These are phyloP conservation scores for Hydropotes inermis DNA, from an alignment of 2,113 vertebrate species.

Conservation along the genomic window DNA sequence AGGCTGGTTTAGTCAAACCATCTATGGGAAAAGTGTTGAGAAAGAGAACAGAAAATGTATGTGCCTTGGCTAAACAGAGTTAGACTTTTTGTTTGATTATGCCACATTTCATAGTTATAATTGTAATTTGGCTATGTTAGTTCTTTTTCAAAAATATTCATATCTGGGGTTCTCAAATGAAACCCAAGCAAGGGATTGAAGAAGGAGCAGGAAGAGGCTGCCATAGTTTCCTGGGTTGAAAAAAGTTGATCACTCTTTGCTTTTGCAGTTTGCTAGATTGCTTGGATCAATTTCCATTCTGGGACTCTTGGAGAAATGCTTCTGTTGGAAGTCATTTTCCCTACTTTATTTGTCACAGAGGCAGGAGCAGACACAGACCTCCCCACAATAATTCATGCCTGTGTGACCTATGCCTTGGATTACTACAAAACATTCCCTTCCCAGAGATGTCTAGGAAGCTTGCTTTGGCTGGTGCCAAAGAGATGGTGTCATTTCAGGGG, in stretches of 20 bases:
- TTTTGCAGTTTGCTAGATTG: not conserved
- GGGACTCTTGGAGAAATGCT: not conserved
- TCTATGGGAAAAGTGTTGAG: not conserved
- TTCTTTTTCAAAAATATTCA: not conserved
- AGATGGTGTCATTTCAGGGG: conserved; percentile 52
- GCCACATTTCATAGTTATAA: not conserved
- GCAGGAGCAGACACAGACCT: not conserved
- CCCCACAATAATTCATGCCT: conserved; percentile 10
- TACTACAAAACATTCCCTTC: conserved; percentile 28
- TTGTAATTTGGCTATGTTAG: not conserved
- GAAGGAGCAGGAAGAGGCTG: not conserved
- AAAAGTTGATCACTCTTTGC: not conserved
- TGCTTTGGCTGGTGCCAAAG: conserved; percentile 59
- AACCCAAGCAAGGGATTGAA: not conserved
- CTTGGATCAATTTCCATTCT: not conserved
- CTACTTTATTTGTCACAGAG: not conserved
- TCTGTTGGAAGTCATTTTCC: not conserved
- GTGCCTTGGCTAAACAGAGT: not conserved
- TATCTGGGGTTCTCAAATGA: not conserved
- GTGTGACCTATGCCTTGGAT: conserved; percentile 3
- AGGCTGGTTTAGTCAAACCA: not conserved
- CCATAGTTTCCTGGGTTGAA: not conserved
- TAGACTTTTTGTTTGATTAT: not conserved
- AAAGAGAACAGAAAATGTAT: not conserved
- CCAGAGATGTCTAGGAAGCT: conserved; percentile 65